phyloP scores from a whole-genome alignment of 2,797 vertebrate species.

The Sternarchorhynchus goeldii region DNA sequence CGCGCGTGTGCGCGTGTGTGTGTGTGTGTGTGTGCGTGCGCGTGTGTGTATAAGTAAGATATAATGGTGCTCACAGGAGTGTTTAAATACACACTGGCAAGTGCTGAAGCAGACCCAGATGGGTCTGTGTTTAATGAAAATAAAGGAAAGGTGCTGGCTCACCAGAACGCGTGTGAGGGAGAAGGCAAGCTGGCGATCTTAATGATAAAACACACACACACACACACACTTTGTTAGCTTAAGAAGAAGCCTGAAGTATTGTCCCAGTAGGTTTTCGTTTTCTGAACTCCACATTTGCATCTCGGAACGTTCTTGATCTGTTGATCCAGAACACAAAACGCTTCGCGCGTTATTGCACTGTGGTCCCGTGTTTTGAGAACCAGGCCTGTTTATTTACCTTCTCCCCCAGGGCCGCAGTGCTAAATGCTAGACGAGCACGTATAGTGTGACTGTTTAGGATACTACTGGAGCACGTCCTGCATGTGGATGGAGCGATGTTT shows the following conservation, averaged over 20 bases:
- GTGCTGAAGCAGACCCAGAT: constrained; percentile 52
- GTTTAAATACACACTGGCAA: constrained; percentile 30
- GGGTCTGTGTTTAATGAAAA: constrained; percentile 59
- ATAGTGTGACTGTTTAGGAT: no score
- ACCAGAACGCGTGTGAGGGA: constrained; percentile 42
- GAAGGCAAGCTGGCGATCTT: constrained; percentile 34
- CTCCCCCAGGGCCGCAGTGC: no score
- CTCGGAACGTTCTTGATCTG: not conserved
- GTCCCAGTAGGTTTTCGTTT: constrained; percentile 17
- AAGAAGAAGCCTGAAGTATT: constrained; percentile 35
- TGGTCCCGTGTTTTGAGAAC: not conserved
- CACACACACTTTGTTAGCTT: constrained; percentile 1
- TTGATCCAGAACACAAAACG: not conserved
- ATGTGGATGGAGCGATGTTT: no score
- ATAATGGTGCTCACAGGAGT: constrained; percentile 26
- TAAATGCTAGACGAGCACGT: no score
- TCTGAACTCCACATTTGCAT: constrained; percentile 27
- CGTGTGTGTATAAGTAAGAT: constrained; percentile 31
- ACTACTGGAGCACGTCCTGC: no score
- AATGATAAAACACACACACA: constrained; percentile 31
- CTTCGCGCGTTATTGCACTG: constrained; percentile 1
- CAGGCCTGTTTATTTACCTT: not conserved
- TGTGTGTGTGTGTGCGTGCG: constrained; percentile 21
- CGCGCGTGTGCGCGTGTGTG: constrained; percentile 15
- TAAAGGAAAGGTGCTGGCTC: constrained; percentile 55